Base-by-base conservation (phyloP, 2,888 invertebrate species). In the Odontothrips loti region DNA sequence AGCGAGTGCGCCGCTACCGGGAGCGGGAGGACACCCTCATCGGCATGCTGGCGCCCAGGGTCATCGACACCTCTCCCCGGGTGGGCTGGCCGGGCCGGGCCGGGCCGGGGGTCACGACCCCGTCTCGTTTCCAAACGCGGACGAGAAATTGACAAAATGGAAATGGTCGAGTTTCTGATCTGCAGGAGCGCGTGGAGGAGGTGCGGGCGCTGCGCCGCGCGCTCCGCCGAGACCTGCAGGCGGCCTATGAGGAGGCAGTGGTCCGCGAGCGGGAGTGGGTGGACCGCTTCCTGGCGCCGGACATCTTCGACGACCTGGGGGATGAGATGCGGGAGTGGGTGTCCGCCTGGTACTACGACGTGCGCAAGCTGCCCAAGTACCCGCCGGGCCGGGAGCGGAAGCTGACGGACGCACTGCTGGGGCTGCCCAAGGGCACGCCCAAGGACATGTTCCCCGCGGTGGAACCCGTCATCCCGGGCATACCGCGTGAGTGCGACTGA, bases 301-400 rank as follows among this genome's bases (percentile, higher is more conserved):
- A 90, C 63, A 88, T 94, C 83, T 91, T 93, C 87, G 95, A 95
- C 85, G 92, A 93, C 84, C 93, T 95, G 86, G 91, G 92, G 68
- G 92, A 91, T 83, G 94, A 95, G 88, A 91, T 95, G 82, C 89
- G 93, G 82, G 91, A 91, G 85, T 95, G 95, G 95, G 92, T 94
- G 85, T 86, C 89, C 79, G 88, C 91, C 81, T 94, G 93, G 92
- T 92, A 93, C 87, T 86, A 87, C 75, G 86, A 86, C 82, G 86
- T 89, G 0, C 88, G 89, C 47, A 87, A 89, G 80, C 94, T 95
- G 85, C 94, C 95, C 82, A 92, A 92, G 83, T 93, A 91, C 86
- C 95, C 95, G 80, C 91, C 91, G 82, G 91, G 90, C 58, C 91
- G 91, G 58, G 91, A 92, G 86, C 68, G 68, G 23, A 23, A 27